These are phyloP conservation scores for Menidia menidia DNA, from an alignment of 2,797 vertebrate species.

Conservation along the genomic window DNA sequence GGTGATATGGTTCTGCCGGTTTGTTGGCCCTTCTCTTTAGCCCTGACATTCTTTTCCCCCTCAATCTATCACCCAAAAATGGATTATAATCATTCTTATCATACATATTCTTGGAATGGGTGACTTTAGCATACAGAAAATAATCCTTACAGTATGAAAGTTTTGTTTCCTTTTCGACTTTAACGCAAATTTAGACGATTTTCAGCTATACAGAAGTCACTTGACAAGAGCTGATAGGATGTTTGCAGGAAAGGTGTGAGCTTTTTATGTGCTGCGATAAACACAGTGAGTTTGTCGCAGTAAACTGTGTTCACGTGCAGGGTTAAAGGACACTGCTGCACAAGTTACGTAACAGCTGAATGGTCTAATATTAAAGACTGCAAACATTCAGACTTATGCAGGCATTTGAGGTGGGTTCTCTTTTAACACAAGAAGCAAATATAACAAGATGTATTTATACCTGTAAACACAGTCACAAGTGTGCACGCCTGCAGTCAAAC, in stretches of 20 bases:
- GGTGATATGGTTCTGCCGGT: not conserved
- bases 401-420: not conserved
- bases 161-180: too few relatives aligned
- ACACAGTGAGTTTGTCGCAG: not conserved
- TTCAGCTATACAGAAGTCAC: not conserved
- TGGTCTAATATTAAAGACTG: not conserved
- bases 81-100: not conserved
- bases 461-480: not conserved
- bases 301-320: slow-evolving; percentile 32
- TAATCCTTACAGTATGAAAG: too few relatives aligned
- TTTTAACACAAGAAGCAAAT: slow-evolving; percentile 12
- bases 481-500: not conserved
- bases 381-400: not conserved
- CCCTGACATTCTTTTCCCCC: not conserved
- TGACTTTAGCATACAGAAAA: too few relatives aligned
- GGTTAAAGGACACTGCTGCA: slow-evolving; percentile 40
- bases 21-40: not conserved
- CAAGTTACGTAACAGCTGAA: slow-evolving; percentile 27
- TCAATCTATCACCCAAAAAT: not conserved
- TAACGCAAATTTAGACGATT: not conserved
- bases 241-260: slow-evolving; percentile 3
- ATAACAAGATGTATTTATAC: not conserved
- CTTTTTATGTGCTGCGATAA: slow-evolving; percentile 24
- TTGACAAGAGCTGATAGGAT: not conserved
- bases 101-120: too few relatives aligned